Evolutionary conservation across 2,797 vertebrate species (phyloP).

Genomic region (Mus spretus): DNA sequence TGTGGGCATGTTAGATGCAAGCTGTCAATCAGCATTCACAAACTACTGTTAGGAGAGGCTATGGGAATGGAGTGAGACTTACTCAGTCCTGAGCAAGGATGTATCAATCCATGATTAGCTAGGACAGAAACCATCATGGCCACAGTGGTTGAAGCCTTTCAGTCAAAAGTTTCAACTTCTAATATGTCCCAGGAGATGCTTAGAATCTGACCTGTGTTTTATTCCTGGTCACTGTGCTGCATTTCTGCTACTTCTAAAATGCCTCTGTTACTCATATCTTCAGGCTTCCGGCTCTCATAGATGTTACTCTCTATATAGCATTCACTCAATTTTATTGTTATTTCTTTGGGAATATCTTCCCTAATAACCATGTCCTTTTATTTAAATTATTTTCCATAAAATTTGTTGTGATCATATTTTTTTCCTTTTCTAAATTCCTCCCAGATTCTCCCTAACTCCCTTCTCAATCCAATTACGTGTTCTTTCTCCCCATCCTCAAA

Average conservation of each 20-base stretch:
- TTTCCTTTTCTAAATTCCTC: background rate
- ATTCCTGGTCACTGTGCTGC: background rate
- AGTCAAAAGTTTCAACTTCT: background rate
- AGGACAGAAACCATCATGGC: background rate
- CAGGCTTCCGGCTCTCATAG: background rate
- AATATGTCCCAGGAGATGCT: background rate
- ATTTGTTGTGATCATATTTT: background rate
- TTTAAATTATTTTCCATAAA: background rate
- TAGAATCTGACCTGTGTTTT: background rate
- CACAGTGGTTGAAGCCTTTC: background rate
- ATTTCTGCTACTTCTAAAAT: slow-evolving; percentile 3
- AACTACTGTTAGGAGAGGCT: background rate
- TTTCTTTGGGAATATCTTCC: slow-evolving; percentile 38
- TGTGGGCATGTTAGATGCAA: background rate
- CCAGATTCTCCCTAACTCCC: background rate
- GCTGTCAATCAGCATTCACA: background rate
- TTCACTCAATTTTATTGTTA: background rate
- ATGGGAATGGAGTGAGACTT: background rate
- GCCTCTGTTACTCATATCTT: background rate
- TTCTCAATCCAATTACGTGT: background rate
- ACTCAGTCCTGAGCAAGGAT: background rate
- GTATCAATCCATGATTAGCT: background rate
- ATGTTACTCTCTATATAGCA: background rate
- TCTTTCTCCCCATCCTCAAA: background rate
- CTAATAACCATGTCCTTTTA: background rate